Conservation (phyloP, 2,888 invertebrate species). For the Strigamia transsilvanica region DNA sequence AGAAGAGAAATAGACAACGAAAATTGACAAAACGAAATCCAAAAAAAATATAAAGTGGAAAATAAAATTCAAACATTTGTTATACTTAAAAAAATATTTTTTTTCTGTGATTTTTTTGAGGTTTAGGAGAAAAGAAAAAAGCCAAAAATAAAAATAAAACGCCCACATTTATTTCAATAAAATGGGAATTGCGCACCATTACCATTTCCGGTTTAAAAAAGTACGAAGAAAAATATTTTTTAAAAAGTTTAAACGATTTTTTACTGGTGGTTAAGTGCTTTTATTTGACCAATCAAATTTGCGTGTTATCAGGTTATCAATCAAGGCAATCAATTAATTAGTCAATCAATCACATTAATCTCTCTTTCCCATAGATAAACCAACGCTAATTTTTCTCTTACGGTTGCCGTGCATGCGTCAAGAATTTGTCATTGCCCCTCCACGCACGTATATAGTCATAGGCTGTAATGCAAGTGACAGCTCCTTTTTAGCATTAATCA, state of each 20-base stretch:
- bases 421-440: not conserved
- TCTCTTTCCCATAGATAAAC: not conserved
- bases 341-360: conserved; percentile 7
- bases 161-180: not conserved
- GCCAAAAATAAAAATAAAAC: no score
- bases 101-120: not conserved
- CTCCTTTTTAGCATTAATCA: conserved; percentile 35
- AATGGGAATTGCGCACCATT: not conserved
- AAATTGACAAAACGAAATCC: not conserved
- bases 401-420: not conserved
- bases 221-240: no score
- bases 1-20: not conserved
- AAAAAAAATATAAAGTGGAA: not conserved
- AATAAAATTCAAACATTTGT: not conserved
- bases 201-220: not conserved
- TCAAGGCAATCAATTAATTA: not conserved
- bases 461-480: conserved; percentile 1
- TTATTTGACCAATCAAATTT: not conserved
- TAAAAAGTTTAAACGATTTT: no score
- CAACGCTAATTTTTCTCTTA: not conserved
- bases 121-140: not conserved
- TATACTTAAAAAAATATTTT: not conserved
- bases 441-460: not conserved
- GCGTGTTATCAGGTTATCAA: not conserved
- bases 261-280: no score